These are phyloP conservation scores for Odontamblyopus lacepedii DNA, from an alignment of 2,797 vertebrate species.

Conservation along the genomic window DNA sequence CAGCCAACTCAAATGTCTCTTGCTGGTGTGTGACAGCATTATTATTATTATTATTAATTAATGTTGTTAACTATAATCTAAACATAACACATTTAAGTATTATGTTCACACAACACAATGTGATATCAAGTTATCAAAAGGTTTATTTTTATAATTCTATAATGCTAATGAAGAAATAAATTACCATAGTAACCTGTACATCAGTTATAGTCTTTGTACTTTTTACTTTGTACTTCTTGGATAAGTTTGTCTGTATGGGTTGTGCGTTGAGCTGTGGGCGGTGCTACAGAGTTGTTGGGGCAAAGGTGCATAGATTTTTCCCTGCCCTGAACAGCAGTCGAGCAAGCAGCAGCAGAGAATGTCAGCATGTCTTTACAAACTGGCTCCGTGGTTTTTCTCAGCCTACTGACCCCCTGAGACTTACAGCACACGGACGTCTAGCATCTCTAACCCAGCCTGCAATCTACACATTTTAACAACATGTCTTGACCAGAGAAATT, in stretches of 20 bases:
- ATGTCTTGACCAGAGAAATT: neutral
- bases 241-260: conserved; percentile 18
- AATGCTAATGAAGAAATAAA: neutral
- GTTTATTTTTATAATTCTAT: neutral
- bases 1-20: neutral
- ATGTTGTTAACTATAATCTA: no score
- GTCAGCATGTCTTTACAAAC: conserved; percentile 18
- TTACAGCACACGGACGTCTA: conserved; percentile 8
- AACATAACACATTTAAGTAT: no score
- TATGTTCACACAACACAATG: neutral
- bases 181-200: neutral
- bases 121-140: neutral
- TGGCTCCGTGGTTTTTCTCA: conserved; percentile 26
- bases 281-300: conserved; percentile 39
- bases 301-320: conserved; percentile 52
- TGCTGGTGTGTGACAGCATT: neutral
- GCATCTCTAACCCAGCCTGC: neutral
- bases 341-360: conserved; percentile 18
- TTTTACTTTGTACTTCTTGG: conserved; percentile 27
- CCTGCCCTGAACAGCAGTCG: conserved; percentile 29
- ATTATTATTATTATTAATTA: no score
- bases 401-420: conserved; percentile 15
- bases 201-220: conserved; percentile 8
- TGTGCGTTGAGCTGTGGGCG: conserved; percentile 26
- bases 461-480: neutral